A percentile compares a stretch with the other conserved stretches of the same genome.
Conservation (phyloP, 2,888 invertebrate species). For the Agrotis ipsilon region DNA sequence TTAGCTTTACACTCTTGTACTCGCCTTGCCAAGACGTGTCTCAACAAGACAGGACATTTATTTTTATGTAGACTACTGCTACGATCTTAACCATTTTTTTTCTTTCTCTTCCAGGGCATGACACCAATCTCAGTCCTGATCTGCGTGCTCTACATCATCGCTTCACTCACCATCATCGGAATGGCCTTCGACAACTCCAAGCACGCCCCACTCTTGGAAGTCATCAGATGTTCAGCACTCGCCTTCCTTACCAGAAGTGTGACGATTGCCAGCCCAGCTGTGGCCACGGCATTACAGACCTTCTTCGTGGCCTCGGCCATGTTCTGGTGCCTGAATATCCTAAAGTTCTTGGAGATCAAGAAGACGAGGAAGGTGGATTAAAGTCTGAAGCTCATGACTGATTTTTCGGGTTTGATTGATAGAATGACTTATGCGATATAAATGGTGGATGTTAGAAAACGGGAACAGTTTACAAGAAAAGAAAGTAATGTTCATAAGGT, state of each 20-base stretch:
- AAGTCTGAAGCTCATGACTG: slow-evolving; percentile 43
- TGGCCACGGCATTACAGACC: slow-evolving; percentile 87
- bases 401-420: slow-evolving; percentile 28
- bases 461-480: neutral
- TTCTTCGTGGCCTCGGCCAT: slow-evolving; percentile 92
- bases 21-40: too few species aligned
- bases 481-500: neutral
- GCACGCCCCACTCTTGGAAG: slow-evolving; percentile 92
- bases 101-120: slow-evolving; percentile 90
- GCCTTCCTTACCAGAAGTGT: slow-evolving; percentile 87
- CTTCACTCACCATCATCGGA: slow-evolving; percentile 93
- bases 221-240: slow-evolving; percentile 92
- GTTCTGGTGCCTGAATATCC: slow-evolving; percentile 92
- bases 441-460: slow-evolving; percentile 7
- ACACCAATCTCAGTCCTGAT: slow-evolving; percentile 91
- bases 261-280: slow-evolving; percentile 78
- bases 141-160: slow-evolving; percentile 92
- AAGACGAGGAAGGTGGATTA: slow-evolving; percentile 73
- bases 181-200: slow-evolving; percentile 93
- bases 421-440: slow-evolving; percentile 20
- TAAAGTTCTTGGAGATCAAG: slow-evolving; percentile 91
- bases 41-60: too few species aligned
- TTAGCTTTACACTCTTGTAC: too few species aligned
- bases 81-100: neutral
- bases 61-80: too few species aligned